These are phyloP conservation scores for Margarornis squamiger DNA, from an alignment of 2,797 vertebrate genomes.

Conservation along the genomic window DNA sequence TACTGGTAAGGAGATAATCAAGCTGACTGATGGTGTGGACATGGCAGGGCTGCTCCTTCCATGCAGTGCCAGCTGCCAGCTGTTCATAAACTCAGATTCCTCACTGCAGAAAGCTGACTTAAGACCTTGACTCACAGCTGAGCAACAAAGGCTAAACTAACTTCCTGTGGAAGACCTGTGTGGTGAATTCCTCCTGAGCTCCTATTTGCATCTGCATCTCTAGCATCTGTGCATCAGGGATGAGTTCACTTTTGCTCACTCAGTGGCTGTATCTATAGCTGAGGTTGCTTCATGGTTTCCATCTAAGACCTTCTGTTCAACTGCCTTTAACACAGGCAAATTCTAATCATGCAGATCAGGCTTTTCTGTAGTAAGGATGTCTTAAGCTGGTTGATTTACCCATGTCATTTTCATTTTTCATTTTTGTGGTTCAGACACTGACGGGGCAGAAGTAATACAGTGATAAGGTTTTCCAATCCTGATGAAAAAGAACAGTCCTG, in stretches of 20 bases:
- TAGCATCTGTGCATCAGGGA: neutral
- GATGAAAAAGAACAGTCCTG: neutral
- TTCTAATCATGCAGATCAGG: neutral
- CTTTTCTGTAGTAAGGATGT: neutral
- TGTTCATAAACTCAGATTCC: neutral
- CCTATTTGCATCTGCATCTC: neutral
- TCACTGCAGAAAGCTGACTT: neutral
- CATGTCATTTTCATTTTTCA: neutral
- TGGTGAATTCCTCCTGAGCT: neutral
- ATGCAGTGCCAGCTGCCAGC: accelerated
- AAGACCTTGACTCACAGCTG: neutral
- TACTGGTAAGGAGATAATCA: neutral
- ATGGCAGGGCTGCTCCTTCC: neutral
- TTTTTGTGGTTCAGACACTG: accelerated
- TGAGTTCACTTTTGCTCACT: neutral
- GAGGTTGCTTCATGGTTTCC: neutral
- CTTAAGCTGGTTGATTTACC: neutral
- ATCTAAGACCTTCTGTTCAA: neutral
- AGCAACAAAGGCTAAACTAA: neutral
- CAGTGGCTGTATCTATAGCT: neutral
- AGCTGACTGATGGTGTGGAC: neutral
- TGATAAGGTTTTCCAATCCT: accelerated
- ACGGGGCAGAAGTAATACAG: neutral
- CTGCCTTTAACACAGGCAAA: neutral
- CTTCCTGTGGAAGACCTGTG: neutral